A percentile compares a stretch with the other conserved stretches of the same genome.
Evolutionary conservation across 1,140 invertebrate genomes (phyloP).

Genomic region (Lepidurus packardi): DNA sequence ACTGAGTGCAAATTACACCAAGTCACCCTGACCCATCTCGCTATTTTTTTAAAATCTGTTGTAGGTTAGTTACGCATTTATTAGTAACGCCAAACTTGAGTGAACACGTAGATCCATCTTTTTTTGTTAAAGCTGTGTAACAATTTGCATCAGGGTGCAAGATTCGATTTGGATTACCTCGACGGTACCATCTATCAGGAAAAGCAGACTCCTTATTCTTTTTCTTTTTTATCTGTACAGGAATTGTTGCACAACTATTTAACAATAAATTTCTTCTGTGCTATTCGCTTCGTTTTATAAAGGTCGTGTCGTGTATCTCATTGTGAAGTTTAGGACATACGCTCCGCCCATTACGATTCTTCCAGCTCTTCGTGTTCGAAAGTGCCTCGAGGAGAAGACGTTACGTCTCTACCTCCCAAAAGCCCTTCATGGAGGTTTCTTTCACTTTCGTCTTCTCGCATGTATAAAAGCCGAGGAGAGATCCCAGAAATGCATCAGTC

Average conservation of each 20-base stretch:
- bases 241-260: slow-evolving; percentile 5
- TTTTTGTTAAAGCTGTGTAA: not conserved
- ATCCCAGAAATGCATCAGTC: slow-evolving; percentile 21
- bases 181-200: not conserved
- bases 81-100: no score
- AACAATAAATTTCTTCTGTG: not conserved
- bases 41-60: no score
- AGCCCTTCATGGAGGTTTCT: not conserved
- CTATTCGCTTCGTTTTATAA: not conserved
- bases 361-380: not conserved
- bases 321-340: not conserved
- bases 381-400: slow-evolving; percentile 4
- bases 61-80: no score
- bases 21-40: no score
- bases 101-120: not conserved
- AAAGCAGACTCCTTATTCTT: not conserved
- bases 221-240: not conserved
- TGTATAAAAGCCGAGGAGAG: not conserved
- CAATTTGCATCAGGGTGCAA: not conserved
- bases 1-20: no score
- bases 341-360: slow-evolving; percentile 5
- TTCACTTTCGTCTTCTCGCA: not conserved
- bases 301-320: not conserved
- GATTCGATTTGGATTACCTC: not conserved
- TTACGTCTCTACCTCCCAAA: slow-evolving; percentile 12